Evolutionary conservation across 2,797 vertebrate genomes (phyloP), one percentile per base, ranked within the genome.

Genomic region (Gymnocypris eckloni): DNA sequence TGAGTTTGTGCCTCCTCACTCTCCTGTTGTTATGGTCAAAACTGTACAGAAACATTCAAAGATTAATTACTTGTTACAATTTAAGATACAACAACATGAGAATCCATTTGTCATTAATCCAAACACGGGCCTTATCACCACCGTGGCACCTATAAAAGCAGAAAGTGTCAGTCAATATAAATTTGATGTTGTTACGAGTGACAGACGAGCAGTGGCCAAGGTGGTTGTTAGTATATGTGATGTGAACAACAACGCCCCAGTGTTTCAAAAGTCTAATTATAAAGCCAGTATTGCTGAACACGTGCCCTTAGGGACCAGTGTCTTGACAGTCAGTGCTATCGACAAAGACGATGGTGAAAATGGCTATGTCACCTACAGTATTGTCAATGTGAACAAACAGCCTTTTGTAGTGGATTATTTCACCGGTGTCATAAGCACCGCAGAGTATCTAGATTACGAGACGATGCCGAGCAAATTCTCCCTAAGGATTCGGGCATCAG

Each of bases 301-400:
- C 12, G 90, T 93, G 18, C 95, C 95, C 9, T 0, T 95, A 39
- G 96, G 96, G 48, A 96, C 95, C 0, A 95, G 93, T 10, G 89
- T 97, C 22, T 64, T 96, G 90, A 93, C 88, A 9, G 94, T 97
- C 64, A 96, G 90, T 18, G 96, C 96, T 0, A 88, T 88, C 0
- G 96, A 97, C 89, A 92, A 92, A 0, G 96, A 97, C 12, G 95
- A 95, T 61, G 96, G 96, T 0, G 96, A 97, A 87, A 95, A 96
- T 18, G 96, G 96, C 25, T 97, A 97, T 12, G 95, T 97, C 83
- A 96, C 96, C 1, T 97, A 97, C 54, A 96, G 94, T 83, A 95
- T 97, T 59, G 93, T 94, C 43, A 96, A 96, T 59, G 6, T 95
- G 20, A 95, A 93, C 89, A 94, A 90, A 6, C 93, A 95, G 81